Base-by-base conservation (phyloP, 1,140 invertebrate genomes). In the Zelostemma sp. region DNA sequence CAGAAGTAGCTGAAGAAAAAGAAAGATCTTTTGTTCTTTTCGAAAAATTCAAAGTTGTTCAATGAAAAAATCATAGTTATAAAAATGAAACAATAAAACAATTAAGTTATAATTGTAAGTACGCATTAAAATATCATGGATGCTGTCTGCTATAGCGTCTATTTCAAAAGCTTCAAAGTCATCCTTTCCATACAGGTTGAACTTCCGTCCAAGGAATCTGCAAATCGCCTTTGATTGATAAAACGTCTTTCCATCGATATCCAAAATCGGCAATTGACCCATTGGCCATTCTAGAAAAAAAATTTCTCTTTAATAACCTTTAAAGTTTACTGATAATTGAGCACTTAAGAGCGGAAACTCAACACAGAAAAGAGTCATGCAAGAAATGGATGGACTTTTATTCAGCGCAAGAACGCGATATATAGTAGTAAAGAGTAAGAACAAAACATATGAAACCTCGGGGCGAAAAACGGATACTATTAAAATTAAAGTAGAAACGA, bases 201-300 rank as follows among this genome's bases (percentile, higher is more conserved):
- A 73, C 56, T 80, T 73, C 57, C 66, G 79, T 1, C 68, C 80
- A 3, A 82, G 46, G 38, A 71, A 82, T 67, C 79, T 68, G 53
- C 77, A 76, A 47, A 82, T 81, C 1, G 79, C 73, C 45, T 66
- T 68, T n/a, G 79, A 79, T 45, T 81, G 78, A 49, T 76, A 71
- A 46, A 70, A 72, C 38, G 64, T 75, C 19, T 75, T 72, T 0
- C 78, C 76, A 45, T 79, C 66, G 31, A 80, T 69, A 14, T 80
- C 80, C 6, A 81, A 33, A 6, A 81, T 72, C 5, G 80, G 78
- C 50, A 76, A 64, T 58, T 81, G 73, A 0, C 72, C 76, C 68
- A 80, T 76, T 14, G 80, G 80, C 76, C 76, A 76, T 8, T 72
- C 74, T 78, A n/a, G 19, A 33, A 60, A 9, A 35, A 35, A n/a